Percentiles rank a stretch among this genome's conserved stretches.
Conservation (phyloP, 1,140 invertebrate species). For the Drosophila saltans region DNA sequence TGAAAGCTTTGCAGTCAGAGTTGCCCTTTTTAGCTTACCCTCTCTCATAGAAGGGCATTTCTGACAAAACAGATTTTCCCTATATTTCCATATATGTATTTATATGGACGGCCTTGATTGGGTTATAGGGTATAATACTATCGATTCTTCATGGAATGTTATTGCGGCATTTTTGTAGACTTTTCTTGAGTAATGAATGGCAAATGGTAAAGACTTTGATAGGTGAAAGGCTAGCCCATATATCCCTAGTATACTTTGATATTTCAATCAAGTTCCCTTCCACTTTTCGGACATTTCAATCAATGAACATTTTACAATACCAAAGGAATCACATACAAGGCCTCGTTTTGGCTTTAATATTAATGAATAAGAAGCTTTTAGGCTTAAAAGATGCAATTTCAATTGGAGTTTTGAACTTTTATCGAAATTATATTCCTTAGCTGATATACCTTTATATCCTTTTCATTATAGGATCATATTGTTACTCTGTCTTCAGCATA, state of each 20-base stretch:
- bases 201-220: not conserved
- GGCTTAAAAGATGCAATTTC: no score
- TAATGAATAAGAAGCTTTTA: no score
- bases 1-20: conserved; percentile 13
- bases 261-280: not conserved
- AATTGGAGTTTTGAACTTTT: no score
- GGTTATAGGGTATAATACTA: not conserved
- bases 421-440: no score
- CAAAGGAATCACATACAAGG: not conserved
- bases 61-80: no score
- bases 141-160: no score
- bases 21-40: not conserved
- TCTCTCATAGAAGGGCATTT: no score
- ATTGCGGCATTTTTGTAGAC: not conserved
- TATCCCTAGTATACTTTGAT: not conserved
- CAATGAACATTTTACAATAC: not conserved
- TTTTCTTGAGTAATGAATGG: conserved; percentile 7
- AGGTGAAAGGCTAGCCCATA: not conserved
- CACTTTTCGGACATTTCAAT: not conserved
- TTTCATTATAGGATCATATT: no score
- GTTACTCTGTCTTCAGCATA: conserved; percentile 20
- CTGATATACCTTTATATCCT: no score
- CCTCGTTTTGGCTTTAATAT: not conserved
- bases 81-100: no score
- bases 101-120: no score